phyloP scores from a whole-genome alignment of 2,888 invertebrate species.

The Aphidoletes aphidimyza region DNA sequence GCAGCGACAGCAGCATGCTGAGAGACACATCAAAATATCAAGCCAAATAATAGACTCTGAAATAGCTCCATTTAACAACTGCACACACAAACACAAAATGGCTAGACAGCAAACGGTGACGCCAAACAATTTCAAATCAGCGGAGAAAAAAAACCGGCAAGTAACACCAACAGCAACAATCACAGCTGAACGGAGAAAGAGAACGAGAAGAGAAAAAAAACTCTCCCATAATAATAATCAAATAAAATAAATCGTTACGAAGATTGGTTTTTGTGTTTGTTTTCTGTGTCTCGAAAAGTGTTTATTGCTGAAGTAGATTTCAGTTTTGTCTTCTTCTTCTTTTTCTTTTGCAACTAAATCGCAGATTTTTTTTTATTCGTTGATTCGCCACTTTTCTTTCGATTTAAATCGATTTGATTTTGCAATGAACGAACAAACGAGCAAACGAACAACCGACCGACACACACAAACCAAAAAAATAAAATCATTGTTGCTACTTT shows the following conservation, averaged over 20 bases:
- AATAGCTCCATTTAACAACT: slow-evolving; percentile 33
- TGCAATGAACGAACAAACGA: not conserved
- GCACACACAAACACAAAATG: not conserved
- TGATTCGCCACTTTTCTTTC: slow-evolving; percentile 37
- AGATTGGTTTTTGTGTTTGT: slow-evolving; percentile 38
- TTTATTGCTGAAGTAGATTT: slow-evolving; percentile 15
- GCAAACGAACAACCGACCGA: not conserved
- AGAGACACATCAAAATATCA: not conserved
- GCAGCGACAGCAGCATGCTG: not conserved
- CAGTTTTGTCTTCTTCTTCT: not conserved
- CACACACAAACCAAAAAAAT: not conserved
- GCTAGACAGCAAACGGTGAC: slow-evolving; percentile 15
- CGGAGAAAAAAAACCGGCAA: not conserved
- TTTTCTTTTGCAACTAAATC: not conserved
- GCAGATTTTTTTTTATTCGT: not conserved
- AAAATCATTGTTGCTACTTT: not conserved
- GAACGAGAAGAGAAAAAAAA: not conserved
- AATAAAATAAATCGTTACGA: slow-evolving; percentile 43
- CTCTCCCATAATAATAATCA: slow-evolving; percentile 47
- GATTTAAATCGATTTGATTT: slow-evolving; percentile 17
- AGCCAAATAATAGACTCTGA: slow-evolving; percentile 27
- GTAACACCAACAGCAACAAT: not conserved
- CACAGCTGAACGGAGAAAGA: not conserved
- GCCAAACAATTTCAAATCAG: slow-evolving; percentile 33
- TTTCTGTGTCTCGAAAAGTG: slow-evolving; percentile 10